Base-by-base conservation (phyloP, 2,888 invertebrate genomes). In the Barypeithes pellucidus region DNA sequence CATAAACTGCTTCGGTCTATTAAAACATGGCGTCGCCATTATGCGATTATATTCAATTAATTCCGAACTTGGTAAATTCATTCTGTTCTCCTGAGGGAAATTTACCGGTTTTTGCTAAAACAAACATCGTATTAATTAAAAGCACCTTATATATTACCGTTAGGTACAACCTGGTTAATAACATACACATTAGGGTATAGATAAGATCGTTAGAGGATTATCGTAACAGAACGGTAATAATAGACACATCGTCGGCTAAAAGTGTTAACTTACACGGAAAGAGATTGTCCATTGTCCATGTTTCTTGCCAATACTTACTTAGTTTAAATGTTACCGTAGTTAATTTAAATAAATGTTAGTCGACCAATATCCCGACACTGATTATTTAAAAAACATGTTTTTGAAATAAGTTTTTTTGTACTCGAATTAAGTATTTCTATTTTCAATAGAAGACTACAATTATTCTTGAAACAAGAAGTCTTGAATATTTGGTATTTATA, bases 91-190 rank as follows among this genome's bases (percentile, higher is more conserved):
- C 33, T 24, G 54, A 54, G 45, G 62, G 22, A 52, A 69, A 62
- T 61, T 69, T 69, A 54, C 62, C 69, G 61, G 39, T 69, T 69
- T 69, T 69, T 62, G 41, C 62, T 61, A 69, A 69, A 69, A 62
- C 62, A 69, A 69, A 69, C 62, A 54, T 4, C 41, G 20, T 36
- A 33, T 69, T 69, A 69, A 69, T 69, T 69, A 69, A 61, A 41
- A 68, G 22, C 47, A 45, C 65, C 36, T 59, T 50, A 50, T 68
- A 39, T 1, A 61, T 39, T 61, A 68, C 68, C 60, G 68, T 68
- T 68, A 68, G 18, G 45, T 41, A 39, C 60, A 60, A 60, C 24
- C 41, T 60, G 41, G 60, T 60, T 60, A 60, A 60, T 60, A 41
- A 5, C 22, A 29, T 39, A 11, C 22, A 60, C n/a, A 18, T 60